These are phyloP conservation scores for Scrobipalpa atriplicella DNA, from an alignment of 2,888 invertebrate genomes.

Conservation along the genomic window DNA sequence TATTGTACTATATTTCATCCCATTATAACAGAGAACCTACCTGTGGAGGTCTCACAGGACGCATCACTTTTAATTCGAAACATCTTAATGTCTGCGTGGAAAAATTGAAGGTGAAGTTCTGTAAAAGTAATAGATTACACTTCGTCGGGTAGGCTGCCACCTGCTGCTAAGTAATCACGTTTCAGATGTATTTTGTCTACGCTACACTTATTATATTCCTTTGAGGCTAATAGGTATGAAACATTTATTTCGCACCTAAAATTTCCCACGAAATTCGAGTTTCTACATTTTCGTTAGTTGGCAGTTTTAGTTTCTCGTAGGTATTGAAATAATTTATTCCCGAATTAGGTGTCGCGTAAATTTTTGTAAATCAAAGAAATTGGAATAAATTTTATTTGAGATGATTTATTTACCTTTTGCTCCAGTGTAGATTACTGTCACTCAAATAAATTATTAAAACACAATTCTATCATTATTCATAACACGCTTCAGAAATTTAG, in stretches of 20 bases:
- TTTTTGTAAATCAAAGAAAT: no score
- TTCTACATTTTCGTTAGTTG: no score
- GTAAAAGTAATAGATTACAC: not conserved
- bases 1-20: slow-evolving; percentile 12
- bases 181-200: not conserved
- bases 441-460: no score
- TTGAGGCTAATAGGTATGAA: not conserved
- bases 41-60: not conserved
- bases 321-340: no score
- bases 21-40: not conserved
- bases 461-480: no score
- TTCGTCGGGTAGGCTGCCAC: not conserved
- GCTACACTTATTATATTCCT: not conserved
- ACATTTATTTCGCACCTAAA: not conserved
- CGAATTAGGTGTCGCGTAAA: no score
- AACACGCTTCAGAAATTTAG: no score
- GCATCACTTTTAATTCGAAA: slow-evolving; percentile 9
- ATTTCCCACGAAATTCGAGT: not conserved
- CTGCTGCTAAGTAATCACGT: not conserved
- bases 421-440: no score
- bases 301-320: no score
- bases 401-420: no score
- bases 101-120: not conserved
- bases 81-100: not conserved
- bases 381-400: no score